Base-by-base conservation (phyloP, 2,888 invertebrate species). In the Selenia dentaria region DNA sequence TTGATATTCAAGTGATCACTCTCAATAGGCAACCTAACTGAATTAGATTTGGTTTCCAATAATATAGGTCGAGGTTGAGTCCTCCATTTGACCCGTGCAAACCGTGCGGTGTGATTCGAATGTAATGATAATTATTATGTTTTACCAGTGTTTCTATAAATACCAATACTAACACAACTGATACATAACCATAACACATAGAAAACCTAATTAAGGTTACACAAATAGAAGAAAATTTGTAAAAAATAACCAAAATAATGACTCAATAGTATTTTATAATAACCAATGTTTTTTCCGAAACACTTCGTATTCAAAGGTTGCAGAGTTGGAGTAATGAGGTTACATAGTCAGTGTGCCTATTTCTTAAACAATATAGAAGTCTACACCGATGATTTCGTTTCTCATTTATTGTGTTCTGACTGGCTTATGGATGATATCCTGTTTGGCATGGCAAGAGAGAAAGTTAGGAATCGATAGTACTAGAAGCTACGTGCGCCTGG, bases 11-110 rank as follows among this genome's bases (percentile, higher is more conserved):
- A 72, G 74, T 65, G 53, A 73, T 58, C 54, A 73, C 54, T 72
- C 78, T 67, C 70, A 79, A 81, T 83, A 70, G 16, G 29, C n/a
- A n/a, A n/a, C n/a, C n/a, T 35, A 65, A 62, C 70, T 43, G 69
- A 78, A 79, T 77, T 76, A 73, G 69, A 67, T 72, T 71, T 58
- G 67, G 56, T 63, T 52, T 58, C 36, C 40, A n/a, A n/a, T n/a
- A 59, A 84, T 79, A 81, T 74, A 57, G 86, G 87, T 81, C 85
- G 84, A 88, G 87, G 86, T 65, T 76, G 70, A 47, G 54, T 73
- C 62, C 47, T 62, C 64, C 61, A 57, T 46, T 54, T 59, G 71
- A 73, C 69, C 72, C 74, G 73, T 68, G 69, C 67, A 59, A 64
- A 63, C 50, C 55, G 51, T 46, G 59, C 59, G 13, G 4, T 36